Base-by-base conservation (phyloP, 2,113 vertebrate species). In the Rhinolophus ferrumequinum region DNA sequence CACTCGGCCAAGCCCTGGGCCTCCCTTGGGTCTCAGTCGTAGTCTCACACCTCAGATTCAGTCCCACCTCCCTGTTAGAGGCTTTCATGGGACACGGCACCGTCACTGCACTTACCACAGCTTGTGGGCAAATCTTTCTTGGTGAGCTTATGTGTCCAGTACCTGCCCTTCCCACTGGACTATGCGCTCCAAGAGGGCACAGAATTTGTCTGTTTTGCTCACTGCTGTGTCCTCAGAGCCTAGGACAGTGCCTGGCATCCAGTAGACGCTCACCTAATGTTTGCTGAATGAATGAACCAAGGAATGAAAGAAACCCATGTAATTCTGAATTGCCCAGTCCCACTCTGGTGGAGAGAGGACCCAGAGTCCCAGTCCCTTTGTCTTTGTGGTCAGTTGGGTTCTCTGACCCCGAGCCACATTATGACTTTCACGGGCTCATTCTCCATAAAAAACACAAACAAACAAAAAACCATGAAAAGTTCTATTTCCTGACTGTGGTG, bases 101-200 rank as follows among this genome's bases (percentile, higher is more conserved):
- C 19, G 47, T 81, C 77, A 6, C 21, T 1, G 3, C 8, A 2
- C 47, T 26, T 5, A 41, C 2, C 56, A 10, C 7, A 6, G 81
- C 60, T 18, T 30, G 69, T n/a, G 38, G 22, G 12, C 5, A 0
- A 0, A 0, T 47, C 67, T 76, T 62, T 62, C 21, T 13, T 19
- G 8, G 2, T 35, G 38, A 6, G 38, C 16, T 47, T 22, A 0
- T 22, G 11, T 26, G 14, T 30, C 64, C 3, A 15, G 3, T 6
- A 12, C 2, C 26, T n/a, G 15, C 11, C 47, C 16, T 13, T 64
- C 35, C 35, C 44, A 1, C 52, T 9, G 69, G 50, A 66, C 6
- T 2, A 7, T 26, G 44, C 58, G 33, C 64, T n/a, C 6, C 5
- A 3, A 12, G 12, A 67, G 16, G 50, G 16, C 33, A 19, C 8